Evolutionary conservation across 2,888 invertebrate species (phyloP).

Genomic region (Phymatocera aterrima): DNA sequence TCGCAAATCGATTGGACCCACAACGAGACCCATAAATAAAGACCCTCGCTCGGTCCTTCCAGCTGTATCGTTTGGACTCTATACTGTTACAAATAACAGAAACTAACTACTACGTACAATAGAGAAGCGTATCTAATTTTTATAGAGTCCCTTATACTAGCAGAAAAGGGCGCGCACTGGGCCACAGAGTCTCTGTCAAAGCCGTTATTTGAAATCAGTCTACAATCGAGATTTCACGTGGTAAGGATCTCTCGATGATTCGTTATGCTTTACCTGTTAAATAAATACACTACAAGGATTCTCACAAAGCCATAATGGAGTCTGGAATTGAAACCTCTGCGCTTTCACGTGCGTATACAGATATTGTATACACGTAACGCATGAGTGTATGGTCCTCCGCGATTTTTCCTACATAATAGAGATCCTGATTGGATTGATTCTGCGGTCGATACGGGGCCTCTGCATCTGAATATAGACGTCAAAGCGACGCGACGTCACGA

Average conservation of each 20-base stretch:
- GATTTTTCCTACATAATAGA: slow-evolving; percentile 17
- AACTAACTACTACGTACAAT: slow-evolving; percentile 53
- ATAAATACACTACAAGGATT: slow-evolving; percentile 43
- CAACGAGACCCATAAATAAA: slow-evolving; percentile 63
- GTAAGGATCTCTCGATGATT: slow-evolving; percentile 45
- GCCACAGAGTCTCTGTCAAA: slow-evolving; percentile 44
- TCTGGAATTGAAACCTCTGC: slow-evolving; percentile 6
- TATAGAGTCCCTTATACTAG: slow-evolving; percentile 51
- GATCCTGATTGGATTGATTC: slow-evolving; percentile 34
- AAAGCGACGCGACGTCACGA: background rate
- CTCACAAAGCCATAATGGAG: slow-evolving; percentile 10
- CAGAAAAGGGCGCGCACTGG: slow-evolving; percentile 42
- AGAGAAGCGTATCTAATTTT: slow-evolving; percentile 62
- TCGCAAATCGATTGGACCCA: slow-evolving; percentile 63
- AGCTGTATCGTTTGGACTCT: slow-evolving; percentile 33
- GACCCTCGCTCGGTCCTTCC: slow-evolving; percentile 45
- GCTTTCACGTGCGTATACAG: background rate
- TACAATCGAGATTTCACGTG: slow-evolving; percentile 50
- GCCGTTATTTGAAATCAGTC: slow-evolving; percentile 48
- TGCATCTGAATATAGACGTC: background rate
- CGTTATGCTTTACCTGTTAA: slow-evolving; percentile 47
- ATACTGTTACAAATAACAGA: slow-evolving; percentile 42
- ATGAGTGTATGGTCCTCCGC: background rate
- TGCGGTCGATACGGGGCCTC: slow-evolving; percentile 12
- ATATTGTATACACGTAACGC: background rate